Percentiles rank a stretch among this genome's conserved stretches.
These are phyloP conservation scores for Prionailurus bengalensis DNA, from an alignment of 2,113 vertebrate species.

Conservation along the genomic window DNA sequence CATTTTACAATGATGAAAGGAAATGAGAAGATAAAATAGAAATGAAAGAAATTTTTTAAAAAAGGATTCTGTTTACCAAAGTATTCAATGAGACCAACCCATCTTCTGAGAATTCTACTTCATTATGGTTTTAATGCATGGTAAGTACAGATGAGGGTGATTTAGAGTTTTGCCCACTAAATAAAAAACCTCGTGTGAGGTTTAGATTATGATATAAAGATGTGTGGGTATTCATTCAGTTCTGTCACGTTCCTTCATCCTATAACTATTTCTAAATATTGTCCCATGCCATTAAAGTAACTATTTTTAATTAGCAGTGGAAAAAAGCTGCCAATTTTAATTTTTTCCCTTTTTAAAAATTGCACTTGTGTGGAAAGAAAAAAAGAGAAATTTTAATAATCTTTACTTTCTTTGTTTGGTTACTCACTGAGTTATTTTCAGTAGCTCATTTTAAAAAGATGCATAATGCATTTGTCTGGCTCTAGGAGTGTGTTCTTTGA, in stretches of 20 bases:
- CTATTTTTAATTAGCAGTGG: slow-evolving; percentile 31
- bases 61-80: background rate
- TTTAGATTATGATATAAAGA: background rate
- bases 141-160: background rate
- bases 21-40: background rate
- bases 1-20: background rate
- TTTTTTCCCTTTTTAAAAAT: background rate
- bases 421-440: slow-evolving; percentile 55
- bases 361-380: background rate
- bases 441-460: background rate
- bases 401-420: slow-evolving; percentile 35
- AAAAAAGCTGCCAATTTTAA: background rate
- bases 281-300: slow-evolving; percentile 31
- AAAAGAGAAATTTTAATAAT: background rate
- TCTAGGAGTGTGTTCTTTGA: slow-evolving; percentile 10
- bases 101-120: background rate
- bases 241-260: background rate
- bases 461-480: background rate
- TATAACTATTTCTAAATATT: background rate
- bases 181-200: background rate
- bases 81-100: background rate
- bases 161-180: background rate
- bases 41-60: background rate
- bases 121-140: background rate
- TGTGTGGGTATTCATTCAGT: background rate